Base-by-base conservation (phyloP, 2,797 vertebrate genomes). In the Gobio occitaniae region DNA sequence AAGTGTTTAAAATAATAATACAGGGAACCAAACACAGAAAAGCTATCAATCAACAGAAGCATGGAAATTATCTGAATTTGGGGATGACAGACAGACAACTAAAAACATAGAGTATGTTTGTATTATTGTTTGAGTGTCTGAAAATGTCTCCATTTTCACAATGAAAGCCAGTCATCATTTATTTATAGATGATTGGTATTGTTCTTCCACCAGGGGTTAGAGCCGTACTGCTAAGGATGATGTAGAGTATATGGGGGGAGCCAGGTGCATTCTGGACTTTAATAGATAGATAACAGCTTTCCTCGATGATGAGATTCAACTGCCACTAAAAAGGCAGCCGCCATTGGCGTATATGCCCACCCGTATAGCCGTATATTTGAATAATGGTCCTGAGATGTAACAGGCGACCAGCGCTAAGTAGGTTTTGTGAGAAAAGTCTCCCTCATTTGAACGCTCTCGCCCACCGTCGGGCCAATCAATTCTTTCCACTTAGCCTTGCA, bases 261-360 rank as follows among this genome's bases (percentile, higher is more conserved):
- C 66, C 83, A 84, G 83, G 83, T 84, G 83, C 83, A 84, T 84
- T 48, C 76, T 84, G 29, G 44, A 59, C 76, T 52, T 84, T 79
- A 79, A 79, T 78, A 84, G 83, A 84, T 84, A 17, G 29, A 84
- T 79, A 72, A 79, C 68, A 71, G 75, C 66, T 84, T 70, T 13
- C 36, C 48, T 69, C 36, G 11, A 84, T 78, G 75, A 84, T 84
- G 74, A 84, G 72, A 71, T 84, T 84, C 41, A 78, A 69, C 52
- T 63, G 83, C 38, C 52, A 71, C 44, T 61, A 48, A 84, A 79
- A 71, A 63, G 41, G 52, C 66, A 78, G 38, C 54, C 50, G 0
- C 29, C 82, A 78, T 32, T 80, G 78, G 78, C n/a, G 13, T 59
- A 77, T n/a, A 47, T 48, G 17, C 50, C 74, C 79, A 83, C 65